phyloP scores from a whole-genome alignment of 1,140 invertebrate species.

The Brachionus koreanus region DNA sequence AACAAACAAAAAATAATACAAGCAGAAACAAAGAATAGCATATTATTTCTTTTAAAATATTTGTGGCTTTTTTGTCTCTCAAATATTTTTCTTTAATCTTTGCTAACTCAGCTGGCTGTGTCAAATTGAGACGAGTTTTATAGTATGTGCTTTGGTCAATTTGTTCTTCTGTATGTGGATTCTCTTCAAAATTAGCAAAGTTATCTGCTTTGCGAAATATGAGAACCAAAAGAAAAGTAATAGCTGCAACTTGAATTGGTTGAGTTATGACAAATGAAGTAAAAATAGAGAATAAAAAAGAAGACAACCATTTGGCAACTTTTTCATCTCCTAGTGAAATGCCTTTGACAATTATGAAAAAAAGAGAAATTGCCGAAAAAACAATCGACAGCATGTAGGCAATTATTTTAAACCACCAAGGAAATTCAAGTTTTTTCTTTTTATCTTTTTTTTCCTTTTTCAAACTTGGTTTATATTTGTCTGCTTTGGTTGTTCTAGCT shows the following conservation, averaged over 20 bases:
- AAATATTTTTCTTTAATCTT: constrained; percentile 47
- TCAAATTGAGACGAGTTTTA: neutral
- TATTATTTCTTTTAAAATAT: constrained; percentile 58
- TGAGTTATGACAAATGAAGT: constrained; percentile 14
- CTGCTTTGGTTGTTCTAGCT: neutral
- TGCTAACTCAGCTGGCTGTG: constrained; percentile 34
- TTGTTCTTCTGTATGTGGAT: neutral
- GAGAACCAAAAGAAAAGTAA: no score
- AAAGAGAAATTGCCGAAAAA: neutral
- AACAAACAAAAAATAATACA: constrained; percentile 60
- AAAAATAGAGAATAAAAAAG: neutral
- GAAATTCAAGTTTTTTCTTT: constrained; percentile 40
- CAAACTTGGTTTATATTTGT: neutral
- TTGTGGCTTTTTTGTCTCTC: constrained; percentile 60
- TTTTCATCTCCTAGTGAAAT: constrained; percentile 30
- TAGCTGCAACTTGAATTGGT: neutral
- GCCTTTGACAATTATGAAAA: constrained; percentile 14
- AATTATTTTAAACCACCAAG: constrained; percentile 32
- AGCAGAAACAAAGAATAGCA: constrained; percentile 60
- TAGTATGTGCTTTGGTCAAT: constrained; percentile 54
- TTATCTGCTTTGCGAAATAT: no score
- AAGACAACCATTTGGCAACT: constrained; percentile 24
- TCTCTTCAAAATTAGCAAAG: neutral
- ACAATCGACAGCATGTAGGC: neutral
- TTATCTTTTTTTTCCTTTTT: neutral